A percentile compares a stretch with the other conserved stretches of the same genome.
phyloP scores from a whole-genome alignment of 2,797 vertebrate genomes.

The Liasis olivaceus region DNA sequence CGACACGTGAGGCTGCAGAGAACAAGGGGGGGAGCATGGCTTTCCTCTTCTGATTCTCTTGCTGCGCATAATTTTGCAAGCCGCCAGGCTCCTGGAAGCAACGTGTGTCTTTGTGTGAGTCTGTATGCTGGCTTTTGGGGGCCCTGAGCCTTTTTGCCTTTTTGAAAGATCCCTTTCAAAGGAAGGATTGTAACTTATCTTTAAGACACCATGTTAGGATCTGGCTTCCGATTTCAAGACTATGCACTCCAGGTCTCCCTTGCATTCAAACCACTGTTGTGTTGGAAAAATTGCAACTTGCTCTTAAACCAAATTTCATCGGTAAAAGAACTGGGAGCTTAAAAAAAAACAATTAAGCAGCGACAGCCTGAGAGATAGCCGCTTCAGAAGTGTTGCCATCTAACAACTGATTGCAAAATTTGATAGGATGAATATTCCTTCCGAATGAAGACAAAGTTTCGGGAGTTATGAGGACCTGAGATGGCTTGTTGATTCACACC shows the following conservation, averaged over 20 bases:
- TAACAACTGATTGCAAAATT: background rate
- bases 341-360: constrained; percentile 9
- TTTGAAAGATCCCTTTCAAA: background rate
- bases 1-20: too few relatives aligned
- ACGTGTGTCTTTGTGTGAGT: too few relatives aligned
- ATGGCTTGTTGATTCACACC: background rate
- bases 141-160: too few relatives aligned
- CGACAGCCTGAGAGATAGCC: background rate
- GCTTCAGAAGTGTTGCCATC: background rate
- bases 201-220: too few relatives aligned
- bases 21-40: too few relatives aligned
- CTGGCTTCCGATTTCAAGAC: background rate
- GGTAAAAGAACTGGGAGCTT: constrained; percentile 48
- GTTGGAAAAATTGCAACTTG: background rate
- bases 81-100: too few relatives aligned
- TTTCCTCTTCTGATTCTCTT: too few relatives aligned
- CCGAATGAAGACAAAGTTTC: background rate
- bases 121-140: too few relatives aligned
- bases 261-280: background rate
- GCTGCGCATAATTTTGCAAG: too few relatives aligned
- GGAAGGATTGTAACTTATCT: background rate
- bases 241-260: too few relatives aligned
- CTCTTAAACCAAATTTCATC: constrained; percentile 25
- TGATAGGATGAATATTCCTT: background rate
- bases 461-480: background rate